These are phyloP conservation scores for Gonatopus flavifemur DNA, from an alignment of 1,140 invertebrate genomes.

Conservation along the genomic window DNA sequence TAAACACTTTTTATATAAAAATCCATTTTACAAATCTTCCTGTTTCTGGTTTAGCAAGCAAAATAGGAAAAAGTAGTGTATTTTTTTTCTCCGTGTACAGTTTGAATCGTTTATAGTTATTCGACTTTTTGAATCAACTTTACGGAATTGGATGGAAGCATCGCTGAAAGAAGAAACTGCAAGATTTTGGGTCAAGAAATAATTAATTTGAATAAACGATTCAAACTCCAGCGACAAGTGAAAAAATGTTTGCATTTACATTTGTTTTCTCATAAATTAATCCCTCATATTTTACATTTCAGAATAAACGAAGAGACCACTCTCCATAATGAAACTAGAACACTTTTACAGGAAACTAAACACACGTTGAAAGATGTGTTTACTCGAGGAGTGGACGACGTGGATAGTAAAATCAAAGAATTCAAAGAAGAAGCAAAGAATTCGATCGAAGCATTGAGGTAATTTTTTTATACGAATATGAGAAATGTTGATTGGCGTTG, in stretches of 20 bases:
- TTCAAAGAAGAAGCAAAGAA: slow-evolving; percentile 47
- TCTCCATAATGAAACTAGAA: slow-evolving; percentile 48
- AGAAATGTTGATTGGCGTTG: slow-evolving; percentile 1
- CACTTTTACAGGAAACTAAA: slow-evolving; percentile 43
- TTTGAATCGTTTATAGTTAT: no score
- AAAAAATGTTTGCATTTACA: neutral
- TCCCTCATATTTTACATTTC: neutral
- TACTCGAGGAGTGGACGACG: slow-evolving; percentile 28
- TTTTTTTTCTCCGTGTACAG: no score
- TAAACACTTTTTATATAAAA: no score
- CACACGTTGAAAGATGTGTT: slow-evolving; percentile 42
- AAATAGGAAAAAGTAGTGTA: no score
- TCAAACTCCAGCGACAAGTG: no score
- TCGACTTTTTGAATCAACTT: no score
- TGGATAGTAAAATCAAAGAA: slow-evolving; percentile 58
- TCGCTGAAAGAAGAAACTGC: no score
- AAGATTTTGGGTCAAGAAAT: no score
- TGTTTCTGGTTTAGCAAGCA: no score
- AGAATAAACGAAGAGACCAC: slow-evolving; percentile 40
- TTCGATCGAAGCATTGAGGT: slow-evolving; percentile 43
- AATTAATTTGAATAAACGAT: neutral
- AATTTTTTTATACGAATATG: slow-evolving; percentile 5
- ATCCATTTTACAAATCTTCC: no score
- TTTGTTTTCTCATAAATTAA: no score
- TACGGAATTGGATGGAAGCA: no score